These are phyloP conservation scores for Schrankia costaestrigalis DNA, from an alignment of 2,888 invertebrate species.

Conservation along the genomic window DNA sequence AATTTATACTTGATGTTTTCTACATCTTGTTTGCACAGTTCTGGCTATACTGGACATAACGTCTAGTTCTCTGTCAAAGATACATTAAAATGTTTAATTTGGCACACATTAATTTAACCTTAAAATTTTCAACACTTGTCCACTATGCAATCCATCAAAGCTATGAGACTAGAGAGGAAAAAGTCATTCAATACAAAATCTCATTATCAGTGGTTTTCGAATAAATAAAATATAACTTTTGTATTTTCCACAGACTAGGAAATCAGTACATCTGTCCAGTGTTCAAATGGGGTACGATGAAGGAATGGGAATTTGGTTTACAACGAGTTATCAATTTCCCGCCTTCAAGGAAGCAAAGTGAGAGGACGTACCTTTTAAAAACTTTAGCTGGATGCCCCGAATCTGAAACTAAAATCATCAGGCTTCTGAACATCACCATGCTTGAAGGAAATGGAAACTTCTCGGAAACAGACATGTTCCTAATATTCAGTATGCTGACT, in stretches of 20 bases:
- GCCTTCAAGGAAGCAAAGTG: slow-evolving; percentile 84
- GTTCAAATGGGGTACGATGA: slow-evolving; percentile 89
- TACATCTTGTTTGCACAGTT: too few species aligned
- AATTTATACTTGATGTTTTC: too few species aligned
- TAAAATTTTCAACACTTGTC: too few species aligned
- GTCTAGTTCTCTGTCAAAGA: too few species aligned
- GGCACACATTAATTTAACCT: too few species aligned
- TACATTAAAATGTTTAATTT: too few species aligned
- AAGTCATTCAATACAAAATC: too few species aligned
- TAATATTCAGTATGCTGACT: slow-evolving; percentile 88
- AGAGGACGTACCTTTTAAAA: slow-evolving; percentile 88
- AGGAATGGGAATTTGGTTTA: slow-evolving; percentile 91
- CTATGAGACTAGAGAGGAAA: too few species aligned
- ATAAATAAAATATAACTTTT: neutral
- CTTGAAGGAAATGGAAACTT: slow-evolving; percentile 86
- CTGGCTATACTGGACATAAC: too few species aligned
- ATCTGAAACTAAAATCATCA: slow-evolving; percentile 84
- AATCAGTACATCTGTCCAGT: slow-evolving; percentile 90
- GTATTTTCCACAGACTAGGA: slow-evolving; percentile 80
- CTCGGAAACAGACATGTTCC: slow-evolving; percentile 86
- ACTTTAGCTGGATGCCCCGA: slow-evolving; percentile 89
- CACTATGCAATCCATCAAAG: too few species aligned
- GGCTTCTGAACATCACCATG: slow-evolving; percentile 83
- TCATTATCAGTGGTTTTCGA: too few species aligned
- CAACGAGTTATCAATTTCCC: slow-evolving; percentile 89